phyloP scores from a whole-genome alignment of 2,113 vertebrate species.

The Macroglossus sobrinus region DNA sequence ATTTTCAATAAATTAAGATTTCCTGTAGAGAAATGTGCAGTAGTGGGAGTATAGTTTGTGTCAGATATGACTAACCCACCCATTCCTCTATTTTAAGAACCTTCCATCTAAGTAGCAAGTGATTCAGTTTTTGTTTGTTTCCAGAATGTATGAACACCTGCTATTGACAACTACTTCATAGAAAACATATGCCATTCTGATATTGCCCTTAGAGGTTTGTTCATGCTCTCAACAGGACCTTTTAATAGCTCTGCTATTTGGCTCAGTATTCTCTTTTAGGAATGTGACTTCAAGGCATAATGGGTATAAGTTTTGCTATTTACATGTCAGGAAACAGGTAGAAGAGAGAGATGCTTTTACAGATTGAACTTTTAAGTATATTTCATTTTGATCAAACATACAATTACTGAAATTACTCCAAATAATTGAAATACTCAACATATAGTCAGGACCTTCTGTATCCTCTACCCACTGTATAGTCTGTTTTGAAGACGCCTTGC shows the following conservation, averaged over 20 bases:
- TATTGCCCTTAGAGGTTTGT: slow-evolving; percentile 26
- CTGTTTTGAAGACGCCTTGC: background rate
- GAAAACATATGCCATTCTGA: slow-evolving; percentile 36
- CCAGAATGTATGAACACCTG: background rate
- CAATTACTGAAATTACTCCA: background rate
- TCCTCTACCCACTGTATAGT: background rate
- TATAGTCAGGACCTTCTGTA: background rate
- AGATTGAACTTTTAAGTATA: background rate
- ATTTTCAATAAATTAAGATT: slow-evolving; percentile 29
- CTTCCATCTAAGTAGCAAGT: background rate
- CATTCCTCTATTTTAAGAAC: background rate
- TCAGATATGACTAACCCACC: slow-evolving; percentile 24
- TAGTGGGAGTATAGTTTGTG: background rate
- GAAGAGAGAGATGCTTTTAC: slow-evolving; percentile 6
- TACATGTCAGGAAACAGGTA: slow-evolving; percentile 29
- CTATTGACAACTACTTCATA: slow-evolving; percentile 12
- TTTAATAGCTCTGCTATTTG: slow-evolving; percentile 54
- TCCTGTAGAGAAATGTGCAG: background rate
- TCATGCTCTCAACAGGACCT: background rate
- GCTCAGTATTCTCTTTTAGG: slow-evolving; percentile 10
- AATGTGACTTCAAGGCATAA: slow-evolving; percentile 26
- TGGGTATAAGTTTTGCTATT: slow-evolving; percentile 32
- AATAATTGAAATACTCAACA: slow-evolving; percentile 18
- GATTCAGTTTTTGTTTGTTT: slow-evolving; percentile 11
- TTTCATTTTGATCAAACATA: slow-evolving; percentile 5